phyloP scores from a whole-genome alignment of 2,797 vertebrate species.

The Eremophila alpestris region DNA sequence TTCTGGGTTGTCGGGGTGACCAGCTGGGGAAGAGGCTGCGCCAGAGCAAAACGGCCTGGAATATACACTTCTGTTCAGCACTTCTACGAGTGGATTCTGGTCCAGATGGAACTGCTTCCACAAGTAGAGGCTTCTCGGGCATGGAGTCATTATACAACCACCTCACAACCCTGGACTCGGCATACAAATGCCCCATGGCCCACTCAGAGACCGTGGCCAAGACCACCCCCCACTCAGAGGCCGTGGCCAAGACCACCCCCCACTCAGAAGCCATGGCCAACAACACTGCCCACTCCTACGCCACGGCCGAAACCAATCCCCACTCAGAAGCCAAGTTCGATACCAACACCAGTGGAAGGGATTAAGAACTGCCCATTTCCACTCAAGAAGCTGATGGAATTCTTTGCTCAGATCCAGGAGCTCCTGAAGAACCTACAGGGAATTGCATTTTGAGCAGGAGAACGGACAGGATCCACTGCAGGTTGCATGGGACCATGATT shows the following conservation, averaged over 20 bases:
- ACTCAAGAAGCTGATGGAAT: not conserved
- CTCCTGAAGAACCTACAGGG: not conserved
- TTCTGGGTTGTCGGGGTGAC: not conserved
- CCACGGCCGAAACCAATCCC: not conserved
- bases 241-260: rapidly evolving
- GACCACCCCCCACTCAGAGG: rapidly evolving
- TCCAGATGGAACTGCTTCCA: not conserved
- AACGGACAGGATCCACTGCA: not conserved
- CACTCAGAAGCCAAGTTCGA: not conserved
- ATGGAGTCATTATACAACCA: not conserved
- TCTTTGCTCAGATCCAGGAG: not conserved
- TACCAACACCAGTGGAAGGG: not conserved
- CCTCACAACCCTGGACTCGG: not conserved
- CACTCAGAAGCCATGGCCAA: not conserved
- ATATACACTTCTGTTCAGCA: not conserved
- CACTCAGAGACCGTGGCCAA: rapidly evolving
- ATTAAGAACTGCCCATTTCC: not conserved
- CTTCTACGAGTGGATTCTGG: not conserved
- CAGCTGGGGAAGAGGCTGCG: not conserved
- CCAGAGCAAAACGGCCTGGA: not conserved
- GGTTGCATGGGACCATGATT: rapidly evolving
- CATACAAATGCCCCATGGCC: rapidly evolving
- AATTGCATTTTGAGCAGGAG: not conserved
- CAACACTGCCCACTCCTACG: not conserved
- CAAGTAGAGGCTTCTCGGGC: not conserved